Conservation (phyloP, 2,888 invertebrate genomes). For the Apodemia mormo region DNA sequence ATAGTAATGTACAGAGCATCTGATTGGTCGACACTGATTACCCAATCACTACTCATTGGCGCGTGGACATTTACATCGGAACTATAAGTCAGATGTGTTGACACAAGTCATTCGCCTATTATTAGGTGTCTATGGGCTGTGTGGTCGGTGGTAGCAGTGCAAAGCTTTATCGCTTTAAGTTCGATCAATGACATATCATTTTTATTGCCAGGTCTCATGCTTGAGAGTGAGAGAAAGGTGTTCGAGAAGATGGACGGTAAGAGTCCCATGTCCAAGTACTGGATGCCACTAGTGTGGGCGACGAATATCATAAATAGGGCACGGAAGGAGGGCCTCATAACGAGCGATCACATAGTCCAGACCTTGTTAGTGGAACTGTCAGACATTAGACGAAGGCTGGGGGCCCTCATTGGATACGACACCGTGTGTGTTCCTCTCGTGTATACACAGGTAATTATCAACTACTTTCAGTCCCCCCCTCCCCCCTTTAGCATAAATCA, state of each 20-base stretch:
- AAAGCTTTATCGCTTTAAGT: too few relatives aligned
- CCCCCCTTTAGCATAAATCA: too few relatives aligned
- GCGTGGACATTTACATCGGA: too few relatives aligned
- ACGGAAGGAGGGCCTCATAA: constrained; percentile 90
- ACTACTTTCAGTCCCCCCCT: too few relatives aligned
- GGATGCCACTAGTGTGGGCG: constrained; percentile 97
- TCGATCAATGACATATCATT: too few relatives aligned
- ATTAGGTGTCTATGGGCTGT: too few relatives aligned
- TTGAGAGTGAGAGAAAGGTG: constrained; percentile 95
- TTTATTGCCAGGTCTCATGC: constrained; percentile 86
- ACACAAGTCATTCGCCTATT: too few relatives aligned
- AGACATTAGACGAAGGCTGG: constrained; percentile 91
- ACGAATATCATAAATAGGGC: constrained; percentile 95
- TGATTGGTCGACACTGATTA: too few relatives aligned
- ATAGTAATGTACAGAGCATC: too few relatives aligned
- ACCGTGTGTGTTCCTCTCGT: constrained; percentile 95
- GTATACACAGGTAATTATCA: constrained; percentile 89
- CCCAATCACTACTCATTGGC: too few relatives aligned
- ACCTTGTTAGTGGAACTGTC: constrained; percentile 94
- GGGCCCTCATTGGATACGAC: constrained; percentile 93
- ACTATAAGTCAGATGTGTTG: too few relatives aligned
- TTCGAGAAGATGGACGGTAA: constrained; percentile 95
- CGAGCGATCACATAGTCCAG: constrained; percentile 95
- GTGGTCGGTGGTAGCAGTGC: too few relatives aligned
- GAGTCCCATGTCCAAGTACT: constrained; percentile 93